phyloP scores from a whole-genome alignment of 2,113 vertebrate genomes.

The Lepus timidus region DNA sequence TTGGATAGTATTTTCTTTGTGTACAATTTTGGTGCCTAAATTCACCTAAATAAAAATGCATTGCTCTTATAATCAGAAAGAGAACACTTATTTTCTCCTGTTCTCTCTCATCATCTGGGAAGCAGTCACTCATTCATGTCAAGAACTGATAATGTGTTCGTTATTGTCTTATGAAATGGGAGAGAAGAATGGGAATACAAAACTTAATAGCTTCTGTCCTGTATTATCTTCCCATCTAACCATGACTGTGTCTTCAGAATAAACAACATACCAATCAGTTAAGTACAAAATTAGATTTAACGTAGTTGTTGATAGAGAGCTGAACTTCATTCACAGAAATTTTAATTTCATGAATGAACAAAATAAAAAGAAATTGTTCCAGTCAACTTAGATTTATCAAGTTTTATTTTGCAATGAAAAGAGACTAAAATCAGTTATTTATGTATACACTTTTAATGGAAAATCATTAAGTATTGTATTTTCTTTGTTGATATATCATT shows the following conservation, averaged over 20 bases:
- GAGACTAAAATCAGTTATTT: neutral
- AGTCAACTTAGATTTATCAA: neutral
- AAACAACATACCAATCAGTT: accelerated
- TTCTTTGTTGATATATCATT: neutral
- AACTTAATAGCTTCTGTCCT: neutral
- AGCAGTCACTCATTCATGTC: neutral
- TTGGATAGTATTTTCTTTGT: neutral
- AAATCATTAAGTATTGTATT: neutral
- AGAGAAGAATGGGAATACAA: neutral
- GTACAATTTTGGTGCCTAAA: neutral
- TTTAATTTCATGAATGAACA: neutral
- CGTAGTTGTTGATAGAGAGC: neutral
- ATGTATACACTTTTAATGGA: neutral
- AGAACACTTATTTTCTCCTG: neutral
- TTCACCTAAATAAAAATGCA: neutral
- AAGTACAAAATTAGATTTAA: neutral
- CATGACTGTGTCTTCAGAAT: neutral
- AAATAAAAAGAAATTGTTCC: neutral
- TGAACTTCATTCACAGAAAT: neutral
- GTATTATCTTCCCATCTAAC: neutral
- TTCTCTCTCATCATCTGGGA: neutral
- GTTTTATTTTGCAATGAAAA: neutral
- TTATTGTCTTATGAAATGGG: neutral
- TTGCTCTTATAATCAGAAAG: neutral
- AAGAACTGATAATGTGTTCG: neutral